Percentiles rank a stretch among this genome's conserved stretches.
These are phyloP conservation scores for Erinaceus europaeus DNA, from an alignment of 2,113 vertebrate genomes.

Conservation along the genomic window DNA sequence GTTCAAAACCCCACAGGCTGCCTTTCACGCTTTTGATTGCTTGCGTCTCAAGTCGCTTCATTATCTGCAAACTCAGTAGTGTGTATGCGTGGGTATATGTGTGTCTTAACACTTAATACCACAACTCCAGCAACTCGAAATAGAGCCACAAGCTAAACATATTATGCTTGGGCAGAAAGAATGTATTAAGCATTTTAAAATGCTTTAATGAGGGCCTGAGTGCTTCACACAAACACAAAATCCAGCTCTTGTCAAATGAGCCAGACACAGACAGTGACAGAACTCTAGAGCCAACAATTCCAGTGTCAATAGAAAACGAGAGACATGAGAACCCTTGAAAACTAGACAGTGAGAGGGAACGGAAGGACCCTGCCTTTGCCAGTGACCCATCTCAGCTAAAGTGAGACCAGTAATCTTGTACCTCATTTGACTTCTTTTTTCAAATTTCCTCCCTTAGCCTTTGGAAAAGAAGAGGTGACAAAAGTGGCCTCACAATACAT, in stretches of 20 bases:
- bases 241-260: not conserved
- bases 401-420: not conserved
- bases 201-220: not conserved
- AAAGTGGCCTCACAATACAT: constrained; percentile 6
- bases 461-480: not conserved
- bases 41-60: not conserved
- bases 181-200: not conserved
- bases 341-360: not conserved
- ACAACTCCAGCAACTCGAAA: not conserved
- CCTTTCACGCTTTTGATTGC: not conserved
- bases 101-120: not conserved
- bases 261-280: not conserved
- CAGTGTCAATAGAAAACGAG: not conserved
- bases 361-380: not conserved
- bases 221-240: not conserved
- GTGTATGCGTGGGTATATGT: not conserved
- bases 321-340: not conserved
- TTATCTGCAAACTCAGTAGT: not conserved
- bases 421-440: not conserved
- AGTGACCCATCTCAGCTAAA: accelerated
- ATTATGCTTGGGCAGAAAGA: not conserved
- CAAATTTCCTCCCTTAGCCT: constrained; percentile 7
- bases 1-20: not conserved
- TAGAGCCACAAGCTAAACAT: not conserved
- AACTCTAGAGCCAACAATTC: not conserved